Percentiles rank a stretch among this genome's conserved stretches.
Conservation (phyloP, 2,888 invertebrate genomes). For the Harpalus rufipes region DNA sequence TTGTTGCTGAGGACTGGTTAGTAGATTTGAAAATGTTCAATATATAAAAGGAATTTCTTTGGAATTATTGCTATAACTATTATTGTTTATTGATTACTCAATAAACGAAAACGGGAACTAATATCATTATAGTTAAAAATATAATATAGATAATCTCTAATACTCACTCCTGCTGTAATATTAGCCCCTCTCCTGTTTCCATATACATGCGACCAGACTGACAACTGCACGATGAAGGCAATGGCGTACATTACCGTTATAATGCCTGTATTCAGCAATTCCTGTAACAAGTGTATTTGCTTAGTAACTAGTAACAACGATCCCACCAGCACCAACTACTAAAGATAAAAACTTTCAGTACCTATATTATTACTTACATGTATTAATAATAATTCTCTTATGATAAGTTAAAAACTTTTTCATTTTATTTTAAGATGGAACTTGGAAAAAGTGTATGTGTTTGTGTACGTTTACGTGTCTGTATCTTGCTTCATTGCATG, state of each 20-base stretch:
- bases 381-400: no score
- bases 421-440: no score
- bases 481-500: no score
- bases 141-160: slow-evolving; percentile 56
- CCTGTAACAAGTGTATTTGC: slow-evolving; percentile 80
- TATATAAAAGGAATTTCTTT: no score
- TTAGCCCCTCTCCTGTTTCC: slow-evolving; percentile 79
- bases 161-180: slow-evolving; percentile 88
- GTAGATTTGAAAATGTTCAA: no score
- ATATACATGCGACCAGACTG: slow-evolving; percentile 79
- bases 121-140: not conserved
- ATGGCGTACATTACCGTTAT: slow-evolving; percentile 86
- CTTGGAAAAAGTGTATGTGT: no score
- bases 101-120: not conserved
- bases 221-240: slow-evolving; percentile 89
- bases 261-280: slow-evolving; percentile 87
- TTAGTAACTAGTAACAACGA: slow-evolving; percentile 21
- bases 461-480: no score
- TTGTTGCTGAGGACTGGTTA: no score
- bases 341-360: slow-evolving; percentile 35
- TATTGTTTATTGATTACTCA: not conserved
- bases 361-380: slow-evolving; percentile 9
- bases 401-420: no score
- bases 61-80: no score
- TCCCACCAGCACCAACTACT: not conserved